These are phyloP conservation scores for Picus viridis DNA, from an alignment of 2,797 vertebrate species.

Conservation along the genomic window DNA sequence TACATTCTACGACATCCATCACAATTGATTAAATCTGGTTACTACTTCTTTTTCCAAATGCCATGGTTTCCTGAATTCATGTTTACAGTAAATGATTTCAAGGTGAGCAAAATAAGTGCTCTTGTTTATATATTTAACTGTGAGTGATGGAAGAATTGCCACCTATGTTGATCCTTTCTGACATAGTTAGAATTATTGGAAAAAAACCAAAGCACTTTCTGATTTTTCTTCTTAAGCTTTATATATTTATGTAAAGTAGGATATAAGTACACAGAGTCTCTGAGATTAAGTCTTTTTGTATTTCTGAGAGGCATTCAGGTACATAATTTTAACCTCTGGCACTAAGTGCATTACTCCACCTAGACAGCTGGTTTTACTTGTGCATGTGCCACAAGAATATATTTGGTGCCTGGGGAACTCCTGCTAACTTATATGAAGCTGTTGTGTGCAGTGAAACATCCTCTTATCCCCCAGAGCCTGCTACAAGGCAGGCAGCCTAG, in stretches of 20 bases:
- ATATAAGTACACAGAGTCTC: neutral
- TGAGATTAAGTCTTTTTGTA: neutral
- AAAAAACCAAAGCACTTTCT: neutral
- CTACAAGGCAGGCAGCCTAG: neutral
- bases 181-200: neutral
- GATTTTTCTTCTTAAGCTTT: constrained; percentile 5
- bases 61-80: constrained; percentile 97
- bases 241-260: neutral
- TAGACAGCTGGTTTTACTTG: neutral
- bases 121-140: constrained; percentile 55
- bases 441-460: neutral
- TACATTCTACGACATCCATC: constrained; percentile 93
- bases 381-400: neutral
- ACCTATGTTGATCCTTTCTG: neutral
- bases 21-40: constrained; percentile 96
- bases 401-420: neutral
- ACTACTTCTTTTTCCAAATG: constrained; percentile 99
- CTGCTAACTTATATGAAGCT: neutral
- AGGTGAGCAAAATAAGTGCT: constrained; percentile 84
- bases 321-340: neutral
- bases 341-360: neutral
- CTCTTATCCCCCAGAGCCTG: neutral
- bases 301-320: neutral
- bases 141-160: constrained; percentile 38
- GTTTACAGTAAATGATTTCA: constrained; percentile 98